Conservation (phyloP, 1,140 invertebrate species). For the Drosophila santomea region DNA sequence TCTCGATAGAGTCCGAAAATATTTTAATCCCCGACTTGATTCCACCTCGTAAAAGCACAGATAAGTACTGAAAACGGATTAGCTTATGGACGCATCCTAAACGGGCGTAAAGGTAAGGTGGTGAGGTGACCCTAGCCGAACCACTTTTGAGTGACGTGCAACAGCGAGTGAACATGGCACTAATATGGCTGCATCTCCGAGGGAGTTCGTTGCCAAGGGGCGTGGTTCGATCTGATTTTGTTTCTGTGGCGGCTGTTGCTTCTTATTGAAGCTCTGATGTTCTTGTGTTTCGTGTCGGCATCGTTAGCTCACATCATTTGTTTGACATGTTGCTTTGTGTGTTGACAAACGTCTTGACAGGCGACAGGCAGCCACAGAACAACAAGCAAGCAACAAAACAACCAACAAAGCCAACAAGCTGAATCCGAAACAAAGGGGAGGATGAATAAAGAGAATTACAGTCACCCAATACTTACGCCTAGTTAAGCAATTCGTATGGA, state of each 20-base stretch:
- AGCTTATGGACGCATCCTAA: background rate
- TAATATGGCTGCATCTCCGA: conserved; percentile 65
- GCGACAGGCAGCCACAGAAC: conserved; percentile 55
- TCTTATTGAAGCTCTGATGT: conserved; percentile 15
- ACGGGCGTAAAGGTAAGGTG: background rate
- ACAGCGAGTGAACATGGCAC: conserved; percentile 72
- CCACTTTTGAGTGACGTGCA: conserved; percentile 62
- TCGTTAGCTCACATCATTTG: conserved; percentile 59
- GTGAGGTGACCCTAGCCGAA: conserved; percentile 24
- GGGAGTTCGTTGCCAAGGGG: conserved; percentile 12
- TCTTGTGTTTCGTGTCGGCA: conserved; percentile 55
- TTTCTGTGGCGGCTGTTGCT: conserved; percentile 38
- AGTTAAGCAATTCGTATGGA: conserved; percentile 56
- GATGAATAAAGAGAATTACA: conserved; percentile 36
- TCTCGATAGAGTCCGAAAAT: background rate
- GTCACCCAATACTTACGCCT: conserved; percentile 70
- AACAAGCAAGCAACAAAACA: conserved; percentile 27
- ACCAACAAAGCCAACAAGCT: conserved; percentile 21
- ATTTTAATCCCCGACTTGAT: background rate
- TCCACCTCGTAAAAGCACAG: background rate
- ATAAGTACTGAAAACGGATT: background rate
- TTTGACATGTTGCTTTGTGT: conserved; percentile 66
- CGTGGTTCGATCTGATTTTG: conserved; percentile 46
- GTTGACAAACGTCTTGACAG: conserved; percentile 78
- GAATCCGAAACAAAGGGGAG: conserved; percentile 16